phyloP scores from a whole-genome alignment of 2,888 invertebrate species.

The Trypoxylon attenuatum region DNA sequence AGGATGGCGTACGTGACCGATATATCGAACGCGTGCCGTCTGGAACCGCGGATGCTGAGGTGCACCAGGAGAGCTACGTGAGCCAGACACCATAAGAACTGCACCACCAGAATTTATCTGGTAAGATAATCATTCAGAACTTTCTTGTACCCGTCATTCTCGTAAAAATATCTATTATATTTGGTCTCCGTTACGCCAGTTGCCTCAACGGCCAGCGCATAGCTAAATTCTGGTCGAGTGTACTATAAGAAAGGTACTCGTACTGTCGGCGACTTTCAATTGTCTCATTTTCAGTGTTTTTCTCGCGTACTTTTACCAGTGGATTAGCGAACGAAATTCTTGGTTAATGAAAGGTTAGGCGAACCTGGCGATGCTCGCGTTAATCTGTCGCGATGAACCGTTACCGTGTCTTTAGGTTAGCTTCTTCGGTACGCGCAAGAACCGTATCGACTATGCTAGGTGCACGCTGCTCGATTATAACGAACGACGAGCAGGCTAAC shows the following conservation, averaged over 20 bases:
- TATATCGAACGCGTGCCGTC: slow-evolving; percentile 36
- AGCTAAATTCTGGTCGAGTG: too few relatives aligned
- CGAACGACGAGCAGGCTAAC: slow-evolving; percentile 10
- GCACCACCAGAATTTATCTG: slow-evolving; percentile 39
- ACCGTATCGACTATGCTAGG: slow-evolving; percentile 17
- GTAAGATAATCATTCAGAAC: slow-evolving; percentile 29
- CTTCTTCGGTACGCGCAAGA: slow-evolving; percentile 4
- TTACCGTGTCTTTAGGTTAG: slow-evolving; percentile 5
- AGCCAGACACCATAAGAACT: slow-evolving; percentile 21
- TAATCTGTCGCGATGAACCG: background rate
- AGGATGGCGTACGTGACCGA: slow-evolving; percentile 48
- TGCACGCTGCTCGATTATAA: slow-evolving; percentile 10
- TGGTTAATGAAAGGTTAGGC: background rate
- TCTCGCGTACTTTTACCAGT: too few relatives aligned
- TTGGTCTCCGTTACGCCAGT: too few relatives aligned
- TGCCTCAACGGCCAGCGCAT: too few relatives aligned
- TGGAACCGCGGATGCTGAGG: slow-evolving; percentile 15
- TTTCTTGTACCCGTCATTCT: slow-evolving; percentile 19
- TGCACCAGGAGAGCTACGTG: slow-evolving; percentile 10
- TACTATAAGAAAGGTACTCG: too few relatives aligned
- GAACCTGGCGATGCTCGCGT: background rate
- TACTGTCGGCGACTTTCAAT: too few relatives aligned
- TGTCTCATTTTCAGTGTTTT: too few relatives aligned
- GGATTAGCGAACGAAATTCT: too few relatives aligned
- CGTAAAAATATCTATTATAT: slow-evolving; percentile 28